These are phyloP conservation scores for Caenorhabditis plicata DNA, from an alignment of 2,888 invertebrate species.

Conservation along the genomic window DNA sequence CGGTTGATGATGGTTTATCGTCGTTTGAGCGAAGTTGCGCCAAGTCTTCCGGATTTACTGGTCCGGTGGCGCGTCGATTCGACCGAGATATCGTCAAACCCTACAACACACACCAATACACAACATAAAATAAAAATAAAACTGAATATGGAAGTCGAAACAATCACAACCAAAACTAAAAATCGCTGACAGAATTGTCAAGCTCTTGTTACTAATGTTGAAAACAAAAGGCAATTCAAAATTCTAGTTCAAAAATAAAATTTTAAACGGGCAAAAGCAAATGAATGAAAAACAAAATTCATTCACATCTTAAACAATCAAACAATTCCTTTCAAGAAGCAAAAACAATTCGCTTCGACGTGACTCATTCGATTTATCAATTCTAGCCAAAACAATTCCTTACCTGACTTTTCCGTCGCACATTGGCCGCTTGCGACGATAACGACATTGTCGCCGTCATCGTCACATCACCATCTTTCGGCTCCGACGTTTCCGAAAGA, in stretches of 20 bases:
- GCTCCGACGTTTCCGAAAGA: constrained; percentile 7
- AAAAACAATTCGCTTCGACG: too few relatives aligned
- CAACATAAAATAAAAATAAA: constrained; percentile 4
- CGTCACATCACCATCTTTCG: constrained; percentile 18
- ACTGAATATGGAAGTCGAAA: neutral
- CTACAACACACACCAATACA: constrained; percentile 26
- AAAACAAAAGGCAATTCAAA: constrained; percentile 4
- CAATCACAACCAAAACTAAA: too few relatives aligned
- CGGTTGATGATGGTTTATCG: too few relatives aligned
- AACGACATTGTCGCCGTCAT: constrained; percentile 37
- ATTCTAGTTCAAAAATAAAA: constrained; percentile 5
- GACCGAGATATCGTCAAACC: constrained; percentile 45
- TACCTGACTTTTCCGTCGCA: constrained; percentile 53
- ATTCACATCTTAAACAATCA: too few relatives aligned
- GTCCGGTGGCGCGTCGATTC: constrained; percentile 60
- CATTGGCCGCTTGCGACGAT: constrained; percentile 33
- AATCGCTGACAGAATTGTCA: too few relatives aligned
- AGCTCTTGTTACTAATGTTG: too few relatives aligned
- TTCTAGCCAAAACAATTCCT: neutral
- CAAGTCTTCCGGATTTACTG: constrained; percentile 54
- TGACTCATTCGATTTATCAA: neutral
- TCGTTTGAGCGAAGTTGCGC: constrained; percentile 4
- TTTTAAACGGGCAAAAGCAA: constrained; percentile 2
- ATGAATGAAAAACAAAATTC: constrained; percentile 3
- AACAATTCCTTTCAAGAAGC: too few relatives aligned